Base-by-base conservation (phyloP, 2,888 invertebrate genomes). In the Heteromurus nitidus region DNA sequence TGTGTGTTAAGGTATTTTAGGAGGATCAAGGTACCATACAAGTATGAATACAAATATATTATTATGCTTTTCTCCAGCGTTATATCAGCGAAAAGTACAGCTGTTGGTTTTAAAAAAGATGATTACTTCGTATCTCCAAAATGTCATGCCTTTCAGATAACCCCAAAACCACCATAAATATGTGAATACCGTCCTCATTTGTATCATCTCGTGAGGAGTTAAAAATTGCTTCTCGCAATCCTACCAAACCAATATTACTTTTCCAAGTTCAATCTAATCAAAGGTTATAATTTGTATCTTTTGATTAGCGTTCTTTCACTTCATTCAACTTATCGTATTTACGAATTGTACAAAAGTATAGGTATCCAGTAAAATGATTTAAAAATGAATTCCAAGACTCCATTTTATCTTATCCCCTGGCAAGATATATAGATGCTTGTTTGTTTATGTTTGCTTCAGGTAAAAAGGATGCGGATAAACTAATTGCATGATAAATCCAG, bases 141-240 rank as follows among this genome's bases (percentile, higher is more conserved):
- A 67, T 28, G 74, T 65, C 74, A 74, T 53, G 67, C 58, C 65
- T 75, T 67, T 13, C 28, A 42, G 75, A 75, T 75, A 75, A 75
- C 75, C 75, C 75, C 28, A 44, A 7, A 16, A 55, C 44, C n/a
- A n/a, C n/a, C 75, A 75, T 75, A 67, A 58, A 65, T n/a, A n/a
- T 20, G 67, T 47, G 26, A 67, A 67, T 67, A 47, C n/a, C n/a
- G n/a, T n/a, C n/a, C n/a, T 28, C 24, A 47, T 47, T 47, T 44
- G 31, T 9, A 55, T 44, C 16, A 22, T 24, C 5, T 55, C 24
- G 24, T 55, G n/a, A n/a, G n/a, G n/a, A n/a, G n/a, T n/a, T n/a
- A n/a, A n/a, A n/a, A n/a, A 47, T 18, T 13, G 9, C 13, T 28
- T 1, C 30, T 60, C 24, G 7, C 3, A 22, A 42, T 18, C 26